Evolutionary conservation across 1,140 invertebrate genomes (phyloP).

Genomic region (Calosoma granatense): DNA sequence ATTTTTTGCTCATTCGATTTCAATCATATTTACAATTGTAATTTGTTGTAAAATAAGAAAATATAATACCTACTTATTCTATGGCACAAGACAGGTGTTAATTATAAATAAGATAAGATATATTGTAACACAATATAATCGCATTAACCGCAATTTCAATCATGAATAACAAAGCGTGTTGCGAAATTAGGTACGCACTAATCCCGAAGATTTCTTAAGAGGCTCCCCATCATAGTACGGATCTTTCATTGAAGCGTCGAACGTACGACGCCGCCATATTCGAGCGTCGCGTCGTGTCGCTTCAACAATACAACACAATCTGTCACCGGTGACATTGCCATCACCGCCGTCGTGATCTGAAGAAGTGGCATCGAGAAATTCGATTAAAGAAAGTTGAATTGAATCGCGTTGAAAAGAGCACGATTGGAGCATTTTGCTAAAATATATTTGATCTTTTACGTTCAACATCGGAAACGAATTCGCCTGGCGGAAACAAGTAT

Average conservation of each 20-base stretch:
- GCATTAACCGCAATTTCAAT: too few species aligned
- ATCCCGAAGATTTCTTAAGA: not conserved
- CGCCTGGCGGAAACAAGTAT: not conserved
- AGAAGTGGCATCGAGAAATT: constrained; percentile 4
- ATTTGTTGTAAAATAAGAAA: too few species aligned
- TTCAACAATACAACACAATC: constrained; percentile 2
- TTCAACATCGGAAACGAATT: not conserved
- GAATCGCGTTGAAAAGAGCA: constrained; percentile 14
- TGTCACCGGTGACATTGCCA: not conserved
- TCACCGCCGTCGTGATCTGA: not conserved
- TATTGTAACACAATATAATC: too few species aligned
- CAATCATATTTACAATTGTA: too few species aligned
- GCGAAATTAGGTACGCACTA: not conserved
- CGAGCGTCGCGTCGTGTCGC: not conserved
- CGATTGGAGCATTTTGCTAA: constrained; percentile 20
- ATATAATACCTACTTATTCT: too few species aligned
- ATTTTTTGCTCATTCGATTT: too few species aligned
- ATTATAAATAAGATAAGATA: too few species aligned
- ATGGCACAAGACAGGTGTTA: too few species aligned
- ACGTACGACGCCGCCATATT: not conserved
- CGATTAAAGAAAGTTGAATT: constrained; percentile 9
- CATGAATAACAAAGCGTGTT: too few species aligned
- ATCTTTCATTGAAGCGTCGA: not conserved
- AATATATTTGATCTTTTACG: constrained; percentile 19
- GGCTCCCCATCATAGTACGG: too few species aligned